Evolutionary conservation across 2,888 invertebrate species (phyloP).

Genomic region (Xylophagus ater): DNA sequence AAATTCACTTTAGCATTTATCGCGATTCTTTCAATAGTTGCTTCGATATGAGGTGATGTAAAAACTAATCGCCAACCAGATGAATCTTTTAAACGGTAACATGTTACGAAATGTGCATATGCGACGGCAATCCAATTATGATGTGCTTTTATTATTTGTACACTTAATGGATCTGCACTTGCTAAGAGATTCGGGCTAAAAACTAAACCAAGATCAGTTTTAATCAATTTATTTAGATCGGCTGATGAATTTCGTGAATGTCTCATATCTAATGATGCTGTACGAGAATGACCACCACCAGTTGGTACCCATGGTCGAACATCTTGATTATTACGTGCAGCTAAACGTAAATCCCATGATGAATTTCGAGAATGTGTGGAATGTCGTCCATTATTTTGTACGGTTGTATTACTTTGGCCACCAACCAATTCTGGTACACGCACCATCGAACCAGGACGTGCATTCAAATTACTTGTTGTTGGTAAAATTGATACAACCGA

Average conservation of each 20-base stretch:
- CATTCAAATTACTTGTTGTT: constrained; percentile 9
- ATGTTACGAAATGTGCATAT: constrained; percentile 90
- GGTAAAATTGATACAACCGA: constrained; percentile 12
- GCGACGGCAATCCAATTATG: constrained; percentile 97
- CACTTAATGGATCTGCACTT: constrained; percentile 73
- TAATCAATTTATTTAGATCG: constrained; percentile 58
- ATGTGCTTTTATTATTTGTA: constrained; percentile 90
- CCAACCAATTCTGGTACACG: constrained; percentile 34
- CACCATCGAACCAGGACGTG: constrained; percentile 37
- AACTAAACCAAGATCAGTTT: constrained; percentile 60
- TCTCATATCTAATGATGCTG: constrained; percentile 68
- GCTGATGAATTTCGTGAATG: constrained; percentile 64
- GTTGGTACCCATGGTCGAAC: constrained; percentile 26
- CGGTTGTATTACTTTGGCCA: constrained; percentile 18
- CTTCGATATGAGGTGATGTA: constrained; percentile 84
- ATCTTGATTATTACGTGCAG: constrained; percentile 24
- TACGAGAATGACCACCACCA: constrained; percentile 59
- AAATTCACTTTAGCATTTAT: constrained; percentile 58
- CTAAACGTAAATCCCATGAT: constrained; percentile 59
- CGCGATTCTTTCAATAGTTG: constrained; percentile 82
- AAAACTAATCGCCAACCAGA: constrained; percentile 94
- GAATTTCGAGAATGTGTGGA: constrained; percentile 65
- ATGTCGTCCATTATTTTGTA: constrained; percentile 21
- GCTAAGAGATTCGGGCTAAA: constrained; percentile 46
- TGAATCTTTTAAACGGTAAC: constrained; percentile 89